Evolutionary conservation across 2,113 vertebrate genomes (phyloP), one percentile per base, ranked within the genome.

Genomic region (Tragelaphus buxtoni): DNA sequence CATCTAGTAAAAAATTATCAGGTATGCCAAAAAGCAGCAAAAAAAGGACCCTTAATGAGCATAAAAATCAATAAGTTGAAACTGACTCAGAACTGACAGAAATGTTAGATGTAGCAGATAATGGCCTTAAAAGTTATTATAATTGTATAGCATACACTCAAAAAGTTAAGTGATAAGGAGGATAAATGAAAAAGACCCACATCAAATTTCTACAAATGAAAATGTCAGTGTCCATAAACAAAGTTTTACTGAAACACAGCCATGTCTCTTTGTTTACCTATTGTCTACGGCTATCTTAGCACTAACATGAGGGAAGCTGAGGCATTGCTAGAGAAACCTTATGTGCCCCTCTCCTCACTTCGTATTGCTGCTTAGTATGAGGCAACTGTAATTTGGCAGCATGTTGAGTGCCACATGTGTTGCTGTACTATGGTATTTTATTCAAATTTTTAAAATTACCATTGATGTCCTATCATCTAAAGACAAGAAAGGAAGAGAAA

Each of bases 151-250:
- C 45, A 86, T 47, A 61, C 60, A 63, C 24, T 79, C 12, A 72
- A 63, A 42, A 90, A 56, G 13, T 60, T 61, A 88, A 72, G 63
- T 79, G 16, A 82, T 49, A 76, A 82, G 42, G 63, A 92, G 90
- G 24, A 77, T 90, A 76, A 51, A 79, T 82, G 35, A 61, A 85
- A 61, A 80, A 53, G 22, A 92, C 7, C 9, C 35, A 55, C 49
- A 47, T 72, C 28, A 95, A 85, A 86, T 56, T 85, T 93, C 61
- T 81, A 93, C 24, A 81, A 95, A 65, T 72, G n/a, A 28, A 89
- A 77, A 84, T 60, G 42, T 83, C 32, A 88, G 49, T 53, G 56
- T 89, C 49, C 30, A 69, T 30, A 83, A 82, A 55, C 30, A 84
- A 88, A 58, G 56, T 92, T 88, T 95, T 79, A 88, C 3, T 92